Percentiles rank a stretch among this genome's conserved stretches.
Conservation (phyloP, 2,888 invertebrate genomes). For the Graphium colonna region DNA sequence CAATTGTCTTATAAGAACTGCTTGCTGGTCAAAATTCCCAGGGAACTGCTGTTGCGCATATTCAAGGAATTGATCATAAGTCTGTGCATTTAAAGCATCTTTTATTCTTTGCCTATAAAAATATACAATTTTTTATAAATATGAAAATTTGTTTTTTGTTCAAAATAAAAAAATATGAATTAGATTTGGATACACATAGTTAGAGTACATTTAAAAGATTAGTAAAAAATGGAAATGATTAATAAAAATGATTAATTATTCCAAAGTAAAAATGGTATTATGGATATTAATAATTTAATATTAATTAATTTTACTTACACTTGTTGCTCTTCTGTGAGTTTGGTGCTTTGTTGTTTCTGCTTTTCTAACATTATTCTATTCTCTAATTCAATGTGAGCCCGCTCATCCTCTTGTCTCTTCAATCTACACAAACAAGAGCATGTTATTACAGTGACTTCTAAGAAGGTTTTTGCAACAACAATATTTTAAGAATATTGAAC, state of each 20-base stretch:
- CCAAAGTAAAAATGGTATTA: neutral
- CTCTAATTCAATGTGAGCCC: constrained; percentile 79
- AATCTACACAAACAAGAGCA: too few relatives aligned
- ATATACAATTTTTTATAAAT: neutral
- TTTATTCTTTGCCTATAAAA: constrained; percentile 89
- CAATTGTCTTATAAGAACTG: constrained; percentile 93
- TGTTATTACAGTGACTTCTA: too few relatives aligned
- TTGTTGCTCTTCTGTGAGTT: constrained; percentile 82
- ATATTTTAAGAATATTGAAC: too few relatives aligned
- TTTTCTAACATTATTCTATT: constrained; percentile 81
- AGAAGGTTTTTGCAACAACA: too few relatives aligned
- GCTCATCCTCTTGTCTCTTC: constrained; percentile 79
- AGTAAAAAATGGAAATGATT: too few relatives aligned
- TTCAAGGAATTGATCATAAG: constrained; percentile 90
- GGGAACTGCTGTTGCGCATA: constrained; percentile 97
- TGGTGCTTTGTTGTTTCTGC: constrained; percentile 82
- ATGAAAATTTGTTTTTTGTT: too few relatives aligned
- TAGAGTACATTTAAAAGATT: too few relatives aligned
- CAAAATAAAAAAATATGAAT: neutral
- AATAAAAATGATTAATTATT: too few relatives aligned
- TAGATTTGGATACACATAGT: too few relatives aligned
- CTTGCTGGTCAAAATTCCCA: constrained; percentile 93
- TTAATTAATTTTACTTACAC: constrained; percentile 74
- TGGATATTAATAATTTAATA: neutral
- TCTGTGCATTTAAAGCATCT: constrained; percentile 97